Conservation (phyloP, 2,797 vertebrate species). For the Octomys mimax region DNA sequence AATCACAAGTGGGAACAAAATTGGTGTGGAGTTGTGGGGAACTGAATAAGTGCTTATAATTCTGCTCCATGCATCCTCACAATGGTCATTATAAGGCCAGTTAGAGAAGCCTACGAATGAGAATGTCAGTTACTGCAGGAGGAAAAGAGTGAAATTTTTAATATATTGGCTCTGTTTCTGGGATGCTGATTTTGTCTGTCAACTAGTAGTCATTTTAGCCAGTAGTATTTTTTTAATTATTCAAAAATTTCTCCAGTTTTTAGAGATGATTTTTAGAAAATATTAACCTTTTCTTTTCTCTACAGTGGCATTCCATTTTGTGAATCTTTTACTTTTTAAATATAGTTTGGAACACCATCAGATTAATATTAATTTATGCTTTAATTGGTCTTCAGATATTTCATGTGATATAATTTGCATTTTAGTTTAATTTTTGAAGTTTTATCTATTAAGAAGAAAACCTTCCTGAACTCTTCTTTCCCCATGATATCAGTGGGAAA, state of each 20-base stretch:
- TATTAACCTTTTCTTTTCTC: background rate
- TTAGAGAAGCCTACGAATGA: background rate
- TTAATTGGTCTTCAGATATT: constrained; percentile 32
- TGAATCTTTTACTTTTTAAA: constrained; percentile 44
- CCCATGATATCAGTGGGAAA: background rate
- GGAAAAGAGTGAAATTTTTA: background rate
- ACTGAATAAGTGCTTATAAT: background rate
- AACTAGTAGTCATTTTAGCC: background rate
- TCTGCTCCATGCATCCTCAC: background rate
- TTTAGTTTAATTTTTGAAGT: constrained; percentile 29
- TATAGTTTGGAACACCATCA: background rate
- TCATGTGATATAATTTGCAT: background rate
- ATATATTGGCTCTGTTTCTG: background rate
- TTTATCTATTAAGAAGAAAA: constrained; percentile 17
- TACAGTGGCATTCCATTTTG: background rate
- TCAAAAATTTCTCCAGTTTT: background rate
- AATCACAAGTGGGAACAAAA: background rate
- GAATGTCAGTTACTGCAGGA: background rate
- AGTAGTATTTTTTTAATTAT: background rate
- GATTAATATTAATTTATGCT: background rate
- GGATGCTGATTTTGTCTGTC: background rate
- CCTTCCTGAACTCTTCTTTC: background rate
- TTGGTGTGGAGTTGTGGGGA: background rate
- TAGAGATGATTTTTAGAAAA: background rate
- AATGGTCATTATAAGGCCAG: background rate